Evolutionary conservation across 1,140 invertebrate species (phyloP).

Genomic region (Zaprionus ornatus): DNA sequence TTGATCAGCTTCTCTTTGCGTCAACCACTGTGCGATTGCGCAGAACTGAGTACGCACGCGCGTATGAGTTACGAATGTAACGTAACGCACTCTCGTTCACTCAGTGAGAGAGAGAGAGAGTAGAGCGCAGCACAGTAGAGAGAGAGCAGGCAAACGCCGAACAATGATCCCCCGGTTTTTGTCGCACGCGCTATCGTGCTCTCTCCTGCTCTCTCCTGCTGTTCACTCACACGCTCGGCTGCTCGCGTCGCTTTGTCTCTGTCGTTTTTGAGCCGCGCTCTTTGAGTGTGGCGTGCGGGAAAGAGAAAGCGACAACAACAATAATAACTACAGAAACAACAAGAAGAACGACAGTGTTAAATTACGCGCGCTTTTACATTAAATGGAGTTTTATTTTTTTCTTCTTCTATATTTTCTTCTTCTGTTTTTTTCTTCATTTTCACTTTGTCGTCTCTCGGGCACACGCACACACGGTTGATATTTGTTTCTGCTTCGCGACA

Average conservation of each 20-base stretch:
- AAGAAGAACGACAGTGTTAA: slow-evolving; percentile 65
- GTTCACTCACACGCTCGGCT: not conserved
- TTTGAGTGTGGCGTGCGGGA: slow-evolving; percentile 43
- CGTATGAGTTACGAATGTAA: not conserved
- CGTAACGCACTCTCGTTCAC: not conserved
- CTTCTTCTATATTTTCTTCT: slow-evolving; percentile 14
- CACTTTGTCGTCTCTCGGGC: slow-evolving; percentile 22
- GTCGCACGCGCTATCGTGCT: not conserved
- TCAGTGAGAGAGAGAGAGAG: not conserved
- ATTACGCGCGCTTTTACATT: slow-evolving; percentile 79
- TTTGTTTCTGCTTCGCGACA: slow-evolving; percentile 39
- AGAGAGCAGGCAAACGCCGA: slow-evolving; percentile 7
- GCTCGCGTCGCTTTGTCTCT: slow-evolving; percentile 1
- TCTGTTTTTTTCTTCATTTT: slow-evolving; percentile 42
- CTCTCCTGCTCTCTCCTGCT: not conserved
- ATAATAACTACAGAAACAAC: slow-evolving; percentile 20
- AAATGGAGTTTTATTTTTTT: slow-evolving; percentile 46
- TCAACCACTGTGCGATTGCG: not conserved
- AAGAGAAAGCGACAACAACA: slow-evolving; percentile 70
- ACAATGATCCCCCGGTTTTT: not conserved
- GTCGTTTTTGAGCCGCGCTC: slow-evolving; percentile 13
- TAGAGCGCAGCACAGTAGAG: not conserved
- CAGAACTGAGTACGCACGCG: not conserved
- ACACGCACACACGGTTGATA: slow-evolving; percentile 34
- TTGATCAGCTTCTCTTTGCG: not conserved